Evolutionary conservation across 1,140 invertebrate genomes (phyloP).

Genomic region (Tetragonula clypearis): DNA sequence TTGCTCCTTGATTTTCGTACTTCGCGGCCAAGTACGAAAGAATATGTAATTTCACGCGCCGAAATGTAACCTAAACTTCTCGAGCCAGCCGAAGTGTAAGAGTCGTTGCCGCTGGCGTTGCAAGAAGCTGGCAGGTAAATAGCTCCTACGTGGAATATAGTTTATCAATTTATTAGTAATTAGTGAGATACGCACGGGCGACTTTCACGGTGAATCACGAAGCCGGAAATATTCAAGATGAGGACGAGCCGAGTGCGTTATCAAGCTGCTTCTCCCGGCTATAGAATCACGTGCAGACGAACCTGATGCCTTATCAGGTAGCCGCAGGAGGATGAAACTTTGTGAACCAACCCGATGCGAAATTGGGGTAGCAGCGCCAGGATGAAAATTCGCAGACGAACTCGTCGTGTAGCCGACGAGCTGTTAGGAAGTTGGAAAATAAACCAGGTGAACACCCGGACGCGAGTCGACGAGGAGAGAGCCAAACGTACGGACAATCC

Average conservation of each 20-base stretch:
- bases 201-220: background rate
- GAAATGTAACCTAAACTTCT: background rate
- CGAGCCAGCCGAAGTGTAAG: background rate
- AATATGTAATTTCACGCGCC: no score
- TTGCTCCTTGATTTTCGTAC: no score
- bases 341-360: background rate
- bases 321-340: conserved; percentile 5
- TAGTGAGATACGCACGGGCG: no score
- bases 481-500: background rate
- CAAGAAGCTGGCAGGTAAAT: background rate
- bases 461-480: background rate
- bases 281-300: background rate
- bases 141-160: no score
- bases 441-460: background rate
- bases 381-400: background rate
- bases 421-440: background rate
- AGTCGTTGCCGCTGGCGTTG: background rate
- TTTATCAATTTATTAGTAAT: no score
- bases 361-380: background rate
- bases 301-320: background rate
- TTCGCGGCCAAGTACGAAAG: no score
- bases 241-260: background rate
- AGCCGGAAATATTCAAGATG: background rate
- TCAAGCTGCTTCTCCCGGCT: background rate
- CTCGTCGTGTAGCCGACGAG: background rate